phyloP scores from a whole-genome alignment of 1,140 invertebrate species.

The Heterodera schachtii region DNA sequence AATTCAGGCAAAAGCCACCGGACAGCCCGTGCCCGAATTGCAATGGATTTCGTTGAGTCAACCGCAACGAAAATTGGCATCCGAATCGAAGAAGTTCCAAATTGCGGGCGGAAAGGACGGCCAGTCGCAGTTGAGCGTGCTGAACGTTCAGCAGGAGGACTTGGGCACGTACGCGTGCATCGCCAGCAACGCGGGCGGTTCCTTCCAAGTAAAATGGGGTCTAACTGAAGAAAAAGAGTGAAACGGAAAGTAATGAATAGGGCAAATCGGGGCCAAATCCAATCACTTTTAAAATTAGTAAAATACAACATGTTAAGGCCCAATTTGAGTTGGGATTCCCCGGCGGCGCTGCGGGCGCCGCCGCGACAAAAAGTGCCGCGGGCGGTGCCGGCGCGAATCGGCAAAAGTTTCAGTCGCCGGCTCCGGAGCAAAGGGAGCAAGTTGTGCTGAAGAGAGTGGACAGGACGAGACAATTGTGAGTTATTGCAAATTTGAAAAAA shows the following conservation, averaged over 20 bases:
- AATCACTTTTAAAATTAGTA: neutral
- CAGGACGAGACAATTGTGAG: conserved; percentile 43
- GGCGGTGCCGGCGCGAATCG: conserved; percentile 15
- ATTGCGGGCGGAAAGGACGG: conserved; percentile 41
- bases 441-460: conserved; percentile 57
- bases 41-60: conserved; percentile 41
- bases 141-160: conserved; percentile 39
- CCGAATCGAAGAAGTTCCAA: conserved; percentile 52
- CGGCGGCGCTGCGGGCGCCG: neutral
- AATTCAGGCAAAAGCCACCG: conserved; percentile 53
- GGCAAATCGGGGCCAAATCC: conserved; percentile 25
- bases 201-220: conserved; percentile 40
- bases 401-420: conserved; percentile 33
- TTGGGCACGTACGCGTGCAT: conserved; percentile 49
- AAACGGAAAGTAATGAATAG: neutral
- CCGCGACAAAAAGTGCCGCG: conserved; percentile 35
- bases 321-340: conserved; percentile 31
- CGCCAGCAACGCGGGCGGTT: conserved; percentile 52
- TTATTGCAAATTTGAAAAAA: conserved; percentile 3
- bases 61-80: conserved; percentile 42
- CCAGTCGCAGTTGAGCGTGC: conserved; percentile 45
- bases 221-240: too few species aligned
- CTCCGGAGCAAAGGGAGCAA: conserved; percentile 48
- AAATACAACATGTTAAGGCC: neutral
- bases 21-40: conserved; percentile 47